Conservation (phyloP, 2,888 invertebrate species). For the Megamerina dolium region DNA sequence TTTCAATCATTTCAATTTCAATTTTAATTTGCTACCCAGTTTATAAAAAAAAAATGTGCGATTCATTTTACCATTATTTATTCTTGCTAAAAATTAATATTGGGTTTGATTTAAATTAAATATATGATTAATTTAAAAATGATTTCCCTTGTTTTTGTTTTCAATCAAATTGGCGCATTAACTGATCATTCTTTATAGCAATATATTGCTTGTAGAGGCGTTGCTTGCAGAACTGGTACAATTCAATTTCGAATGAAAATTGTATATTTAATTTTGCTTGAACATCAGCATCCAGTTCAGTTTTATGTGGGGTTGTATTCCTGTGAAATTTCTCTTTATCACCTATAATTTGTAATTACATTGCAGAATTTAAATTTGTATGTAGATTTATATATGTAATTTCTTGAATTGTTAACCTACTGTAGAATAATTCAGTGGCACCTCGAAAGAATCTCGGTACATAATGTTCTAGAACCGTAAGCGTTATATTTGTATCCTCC, state of each 20-base stretch:
- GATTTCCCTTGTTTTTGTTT: no score
- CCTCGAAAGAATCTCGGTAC: slow-evolving; percentile 65
- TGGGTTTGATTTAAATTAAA: no score
- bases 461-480: slow-evolving; percentile 49
- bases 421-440: slow-evolving; percentile 66
- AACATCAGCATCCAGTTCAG: slow-evolving; percentile 53
- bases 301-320: slow-evolving; percentile 31
- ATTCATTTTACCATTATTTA: no score
- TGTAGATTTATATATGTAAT: neutral
- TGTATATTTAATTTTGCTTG: slow-evolving; percentile 74
- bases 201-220: slow-evolving; percentile 71
- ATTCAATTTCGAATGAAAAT: slow-evolving; percentile 81
- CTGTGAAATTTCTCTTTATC: slow-evolving; percentile 20
- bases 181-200: slow-evolving; percentile 48
- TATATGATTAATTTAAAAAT: no score
- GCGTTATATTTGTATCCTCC: slow-evolving; percentile 75
- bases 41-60: no score
- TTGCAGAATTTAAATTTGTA: no score
- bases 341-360: no score
- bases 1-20: neutral
- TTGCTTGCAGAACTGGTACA: slow-evolving; percentile 82
- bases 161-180: slow-evolving; percentile 2
- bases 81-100: no score
- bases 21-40: no score
- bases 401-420: slow-evolving; percentile 49